Evolutionary conservation across 2,888 invertebrate genomes (phyloP), one percentile per base, ranked within the genome.

Genomic region (Thelaira solivaga): DNA sequence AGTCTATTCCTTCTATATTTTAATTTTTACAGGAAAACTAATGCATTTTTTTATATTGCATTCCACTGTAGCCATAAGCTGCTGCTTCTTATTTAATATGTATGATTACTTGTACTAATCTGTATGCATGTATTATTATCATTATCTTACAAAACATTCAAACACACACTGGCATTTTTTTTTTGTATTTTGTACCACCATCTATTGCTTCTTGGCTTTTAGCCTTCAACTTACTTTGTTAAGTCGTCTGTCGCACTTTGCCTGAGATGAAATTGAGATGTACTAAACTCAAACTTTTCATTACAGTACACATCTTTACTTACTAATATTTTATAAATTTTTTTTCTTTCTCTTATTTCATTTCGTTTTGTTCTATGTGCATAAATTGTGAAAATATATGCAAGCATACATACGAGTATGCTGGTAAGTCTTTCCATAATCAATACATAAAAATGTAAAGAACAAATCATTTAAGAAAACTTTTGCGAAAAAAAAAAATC

Each of bases 141-240:
- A 53, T 65, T 16, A 57, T 47, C 45, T 68, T 47, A 45, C 20
- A 24, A n/a, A 68, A 68, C 22, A 55, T 57, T 24, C 18, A 34
- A 55, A 34, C n/a, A 57, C 55, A 55, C 7, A 59, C 39, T 49
- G 2, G n/a, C 7, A 39, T 24, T 55, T 55, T n/a, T n/a, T n/a
- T n/a, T n/a, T n/a, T n/a, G n/a, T n/a, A n/a, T n/a, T n/a, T 13
- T 39, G 24, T 18, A 18, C 10, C 51, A 51, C 34, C 2, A 67
- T 16, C n/a, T 22, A 34, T 45, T 31, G 8, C 5, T 18, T 18
- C 29, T 29, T 57, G 7, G 11, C 18, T 18, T 24, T 24, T 47
- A 72, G 72, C 72, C 76, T 76, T 76, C 62, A 76, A 76, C 76
- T 67, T 72, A 67, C 41, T 67, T 64, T 67, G 72, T 72, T 72